These are phyloP conservation scores for Wiebesia pumilae DNA, from an alignment of 1,140 invertebrate genomes.

Conservation along the genomic window DNA sequence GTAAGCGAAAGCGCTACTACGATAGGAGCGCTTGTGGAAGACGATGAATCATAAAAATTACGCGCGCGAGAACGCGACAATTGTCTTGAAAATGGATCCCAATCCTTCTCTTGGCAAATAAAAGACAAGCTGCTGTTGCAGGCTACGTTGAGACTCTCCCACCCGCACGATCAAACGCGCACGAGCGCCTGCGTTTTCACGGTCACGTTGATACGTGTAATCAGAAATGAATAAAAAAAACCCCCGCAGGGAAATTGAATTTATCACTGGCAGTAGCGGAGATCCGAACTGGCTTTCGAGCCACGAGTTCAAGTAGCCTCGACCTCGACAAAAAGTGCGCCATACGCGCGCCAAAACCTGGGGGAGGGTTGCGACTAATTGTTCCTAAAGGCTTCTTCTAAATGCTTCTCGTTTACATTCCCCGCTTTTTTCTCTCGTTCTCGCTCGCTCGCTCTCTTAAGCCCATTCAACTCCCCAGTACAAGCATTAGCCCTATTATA, in stretches of 20 bases:
- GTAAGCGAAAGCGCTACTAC: no score
- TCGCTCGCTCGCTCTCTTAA: conserved; percentile 27
- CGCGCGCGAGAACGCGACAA: neutral
- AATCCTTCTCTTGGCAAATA: neutral
- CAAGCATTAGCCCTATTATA: conserved; percentile 29
- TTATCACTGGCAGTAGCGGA: neutral
- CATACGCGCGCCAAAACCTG: neutral
- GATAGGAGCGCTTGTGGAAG: no score
- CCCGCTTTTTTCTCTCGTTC: neutral
- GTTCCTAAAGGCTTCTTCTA: conserved; percentile 14
- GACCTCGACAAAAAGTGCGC: neutral
- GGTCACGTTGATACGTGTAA: neutral
- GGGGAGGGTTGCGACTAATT: conserved; percentile 25
- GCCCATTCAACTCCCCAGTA: conserved; percentile 24
- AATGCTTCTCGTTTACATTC: conserved; percentile 22
- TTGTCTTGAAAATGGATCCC: neutral
- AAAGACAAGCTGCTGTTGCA: neutral
- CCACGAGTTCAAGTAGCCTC: neutral
- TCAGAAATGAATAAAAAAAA: neutral
- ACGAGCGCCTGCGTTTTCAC: no score
- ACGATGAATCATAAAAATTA: neutral
- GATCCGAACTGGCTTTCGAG: no score
- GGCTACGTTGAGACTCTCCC: neutral
- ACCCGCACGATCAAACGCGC: no score
- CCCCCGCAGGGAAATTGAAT: conserved; percentile 13